These are phyloP conservation scores for Parnassius smintheus DNA, from an alignment of 2,888 invertebrate genomes.

Conservation along the genomic window DNA sequence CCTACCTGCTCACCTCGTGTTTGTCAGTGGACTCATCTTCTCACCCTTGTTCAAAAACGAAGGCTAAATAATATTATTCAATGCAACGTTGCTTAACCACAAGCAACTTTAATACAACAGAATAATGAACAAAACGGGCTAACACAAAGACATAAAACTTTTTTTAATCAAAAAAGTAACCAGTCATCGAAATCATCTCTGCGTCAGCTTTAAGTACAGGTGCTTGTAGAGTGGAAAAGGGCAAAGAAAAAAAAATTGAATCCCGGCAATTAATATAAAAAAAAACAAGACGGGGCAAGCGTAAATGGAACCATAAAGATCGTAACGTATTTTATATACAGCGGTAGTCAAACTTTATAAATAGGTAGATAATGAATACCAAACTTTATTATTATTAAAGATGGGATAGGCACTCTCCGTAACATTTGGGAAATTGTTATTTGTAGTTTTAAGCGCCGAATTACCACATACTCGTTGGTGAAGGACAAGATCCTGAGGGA, in stretches of 20 bases:
- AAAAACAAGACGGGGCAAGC: slow-evolving; percentile 42
- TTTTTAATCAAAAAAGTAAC: slow-evolving; percentile 61
- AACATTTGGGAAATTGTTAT: no score
- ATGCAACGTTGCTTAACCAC: slow-evolving; percentile 3
- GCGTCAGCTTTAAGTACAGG: slow-evolving; percentile 64
- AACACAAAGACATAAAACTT: slow-evolving; percentile 28
- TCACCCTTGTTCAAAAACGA: slow-evolving; percentile 53
- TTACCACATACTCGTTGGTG: no score
- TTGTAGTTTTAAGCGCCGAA: no score
- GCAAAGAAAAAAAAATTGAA: slow-evolving; percentile 44
- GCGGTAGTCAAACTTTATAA: slow-evolving; percentile 23
- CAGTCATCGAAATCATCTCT: slow-evolving; percentile 67
- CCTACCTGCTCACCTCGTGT: slow-evolving; percentile 63
- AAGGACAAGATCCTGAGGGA: no score
- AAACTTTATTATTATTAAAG: no score
- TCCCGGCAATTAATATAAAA: slow-evolving; percentile 67
- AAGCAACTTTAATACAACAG: slow-evolving; percentile 11
- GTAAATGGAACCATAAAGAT: slow-evolving; percentile 48
- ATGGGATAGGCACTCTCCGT: no score
- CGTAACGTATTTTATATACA: slow-evolving; percentile 34
- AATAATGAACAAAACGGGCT: slow-evolving; percentile 3
- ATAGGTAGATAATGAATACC: neutral
- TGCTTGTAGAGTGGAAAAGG: slow-evolving; percentile 56
- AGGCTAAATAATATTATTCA: slow-evolving; percentile 45
- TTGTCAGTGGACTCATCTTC: slow-evolving; percentile 63